Base-by-base conservation (phyloP, 2,113 vertebrate genomes). In the Ceuthmochares aereus region DNA sequence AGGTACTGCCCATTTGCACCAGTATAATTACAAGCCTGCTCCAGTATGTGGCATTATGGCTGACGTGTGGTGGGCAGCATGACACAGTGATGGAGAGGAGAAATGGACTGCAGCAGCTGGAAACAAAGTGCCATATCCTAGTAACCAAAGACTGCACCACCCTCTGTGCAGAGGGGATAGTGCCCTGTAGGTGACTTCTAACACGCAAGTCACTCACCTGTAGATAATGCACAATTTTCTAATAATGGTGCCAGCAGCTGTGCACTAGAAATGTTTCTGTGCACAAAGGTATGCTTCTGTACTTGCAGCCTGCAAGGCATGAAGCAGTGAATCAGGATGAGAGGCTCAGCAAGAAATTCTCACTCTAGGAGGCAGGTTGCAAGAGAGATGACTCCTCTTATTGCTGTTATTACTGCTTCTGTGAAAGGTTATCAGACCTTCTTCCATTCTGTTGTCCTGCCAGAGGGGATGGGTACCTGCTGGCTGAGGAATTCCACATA, bases 261-360 rank as follows among this genome's bases (percentile, higher is more conserved):
- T 59, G 42, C 36, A 20, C 42, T 80, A 25, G 82, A 85, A 90
- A 83, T 74, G 32, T 72, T 94, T 94, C 51, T 70, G 79, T 72
- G 76, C 68, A 88, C 79, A 86, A 56, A 45, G 64, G 42, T 6
- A 3, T 43, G 63, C 63, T 81, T 92, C 90, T 90, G 63, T 40
- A 52, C 45, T 29, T 66, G 69, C 84, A 87, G 72, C 56, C 91
- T 7, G 3, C 68, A 79, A 91, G 90, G 75, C 78, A 90, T 34
- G 75, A 84, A 95, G 59, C 56, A 55, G 82, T 93, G 90, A 94
- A 96, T 92, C 90, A 90, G 56, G 87, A 66, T 84, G 80, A 87
- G 86, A 92, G 68, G 55, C 42, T 92, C 76, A 74, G 94, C 47
- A 72, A 80, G 83, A 80, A 92, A 90, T 72, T 70, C 68, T 84